Conservation (phyloP, 1,140 invertebrate species). For the Sesamia nonagrioides region DNA sequence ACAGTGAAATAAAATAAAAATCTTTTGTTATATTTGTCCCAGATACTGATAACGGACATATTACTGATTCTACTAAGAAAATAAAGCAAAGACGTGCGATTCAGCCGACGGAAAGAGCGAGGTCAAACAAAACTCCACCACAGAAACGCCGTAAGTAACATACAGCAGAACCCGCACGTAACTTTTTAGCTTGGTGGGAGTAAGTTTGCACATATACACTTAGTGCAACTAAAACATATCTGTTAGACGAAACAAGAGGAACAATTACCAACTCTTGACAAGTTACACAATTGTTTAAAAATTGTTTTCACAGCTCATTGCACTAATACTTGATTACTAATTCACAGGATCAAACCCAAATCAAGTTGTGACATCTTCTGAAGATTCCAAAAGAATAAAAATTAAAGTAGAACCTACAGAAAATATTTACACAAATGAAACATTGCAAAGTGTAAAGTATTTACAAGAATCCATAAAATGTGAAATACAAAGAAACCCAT, state of each 20-base stretch:
- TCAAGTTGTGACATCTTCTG: background rate
- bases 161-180: too few species aligned
- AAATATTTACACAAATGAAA: slow-evolving; percentile 27
- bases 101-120: background rate
- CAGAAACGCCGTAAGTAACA: slow-evolving; percentile 13
- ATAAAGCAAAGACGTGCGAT: background rate
- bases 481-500: slow-evolving; percentile 48
- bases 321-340: background rate
- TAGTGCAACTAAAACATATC: too few species aligned
- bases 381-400: slow-evolving; percentile 33
- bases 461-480: slow-evolving; percentile 50
- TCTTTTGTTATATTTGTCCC: background rate
- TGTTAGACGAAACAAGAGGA: too few species aligned
- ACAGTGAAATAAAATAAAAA: too few species aligned
- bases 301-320: background rate
- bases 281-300: too few species aligned
- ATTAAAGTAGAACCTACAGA: background rate
- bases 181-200: too few species aligned
- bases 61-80: background rate
- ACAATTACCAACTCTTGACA: too few species aligned
- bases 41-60: background rate
- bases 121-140: background rate
- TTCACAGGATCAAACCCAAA: background rate
- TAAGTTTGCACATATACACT: too few species aligned
- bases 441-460: slow-evolving; percentile 44